Conservation (phyloP, 1,140 invertebrate species). For the Drosophila sechellia region DNA sequence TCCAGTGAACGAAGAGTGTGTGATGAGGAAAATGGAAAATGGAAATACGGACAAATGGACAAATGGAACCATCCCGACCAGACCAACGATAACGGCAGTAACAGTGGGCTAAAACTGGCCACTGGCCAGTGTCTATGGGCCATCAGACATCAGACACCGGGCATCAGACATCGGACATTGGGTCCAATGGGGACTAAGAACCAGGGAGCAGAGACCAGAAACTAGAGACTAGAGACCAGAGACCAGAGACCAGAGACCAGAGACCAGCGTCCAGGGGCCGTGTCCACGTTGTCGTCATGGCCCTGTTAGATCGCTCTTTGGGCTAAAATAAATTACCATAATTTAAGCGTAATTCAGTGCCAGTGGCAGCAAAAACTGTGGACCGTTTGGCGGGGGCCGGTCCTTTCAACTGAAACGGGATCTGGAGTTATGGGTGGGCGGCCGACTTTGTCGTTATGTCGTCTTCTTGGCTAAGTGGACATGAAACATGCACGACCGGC, state of each 20-base stretch:
- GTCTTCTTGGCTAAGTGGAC: conserved; percentile 78
- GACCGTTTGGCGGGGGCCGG: conserved; percentile 5
- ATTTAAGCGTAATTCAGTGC: conserved; percentile 81
- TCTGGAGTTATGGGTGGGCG: conserved; percentile 31
- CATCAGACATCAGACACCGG: conserved; percentile 12
- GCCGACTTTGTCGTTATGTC: conserved; percentile 50
- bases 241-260: background rate
- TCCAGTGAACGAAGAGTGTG: background rate
- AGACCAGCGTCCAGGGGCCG: conserved; percentile 21
- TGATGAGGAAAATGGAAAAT: background rate
- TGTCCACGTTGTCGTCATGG: conserved; percentile 53
- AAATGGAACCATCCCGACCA: background rate
- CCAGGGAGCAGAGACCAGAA: conserved; percentile 1
- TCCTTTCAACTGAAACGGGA: conserved; percentile 22
- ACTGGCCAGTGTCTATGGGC: conserved; percentile 21
- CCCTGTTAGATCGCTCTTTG: conserved; percentile 78
- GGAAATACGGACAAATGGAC: background rate
- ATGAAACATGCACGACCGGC: conserved; percentile 79
- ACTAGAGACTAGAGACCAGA: background rate
- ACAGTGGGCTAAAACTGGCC: conserved; percentile 13
- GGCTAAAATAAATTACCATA: conserved; percentile 83
- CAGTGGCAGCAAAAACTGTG: conserved; percentile 54
- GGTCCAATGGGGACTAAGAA: conserved; percentile 10
- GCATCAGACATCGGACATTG: conserved; percentile 26
- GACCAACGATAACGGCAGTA: conserved; percentile 14